Evolutionary conservation across 2,888 invertebrate genomes (phyloP).

Genomic region (Pherbina coryleti): DNA sequence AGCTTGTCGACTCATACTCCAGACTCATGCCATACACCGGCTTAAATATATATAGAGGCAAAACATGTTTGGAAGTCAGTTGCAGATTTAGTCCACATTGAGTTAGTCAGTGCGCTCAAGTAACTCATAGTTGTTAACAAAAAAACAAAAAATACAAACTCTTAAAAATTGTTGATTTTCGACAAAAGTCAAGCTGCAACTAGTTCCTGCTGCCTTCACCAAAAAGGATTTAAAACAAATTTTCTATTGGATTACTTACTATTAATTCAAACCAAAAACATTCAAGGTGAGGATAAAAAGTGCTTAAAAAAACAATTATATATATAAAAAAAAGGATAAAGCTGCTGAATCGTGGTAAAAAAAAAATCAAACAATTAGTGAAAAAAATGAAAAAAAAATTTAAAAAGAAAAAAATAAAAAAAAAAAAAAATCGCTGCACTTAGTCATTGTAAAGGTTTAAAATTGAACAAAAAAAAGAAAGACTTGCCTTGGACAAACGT

Average conservation of each 20-base stretch:
- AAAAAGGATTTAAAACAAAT: neutral
- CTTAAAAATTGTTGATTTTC: neutral
- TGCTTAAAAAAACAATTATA: neutral
- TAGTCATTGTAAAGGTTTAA: neutral
- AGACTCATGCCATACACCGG: slow-evolving; percentile 3
- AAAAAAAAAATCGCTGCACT: neutral
- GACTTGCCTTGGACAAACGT: neutral
- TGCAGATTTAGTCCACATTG: slow-evolving; percentile 62
- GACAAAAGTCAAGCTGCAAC: slow-evolving; percentile 24
- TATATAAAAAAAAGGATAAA: neutral
- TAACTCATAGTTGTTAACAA: slow-evolving; percentile 1
- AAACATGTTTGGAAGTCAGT: slow-evolving; percentile 67
- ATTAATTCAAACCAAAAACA: slow-evolving; percentile 33
- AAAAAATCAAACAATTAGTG: neutral
- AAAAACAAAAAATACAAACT: slow-evolving; percentile 30
- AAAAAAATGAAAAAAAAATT: neutral
- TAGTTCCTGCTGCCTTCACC: slow-evolving; percentile 27
- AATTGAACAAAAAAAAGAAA: neutral
- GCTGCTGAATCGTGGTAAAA: neutral
- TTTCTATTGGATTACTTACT: slow-evolving; percentile 11
- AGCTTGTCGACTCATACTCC: neutral
- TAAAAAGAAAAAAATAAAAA: neutral
- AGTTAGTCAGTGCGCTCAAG: slow-evolving; percentile 48
- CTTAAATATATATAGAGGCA: slow-evolving; percentile 61
- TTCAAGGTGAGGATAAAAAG: slow-evolving; percentile 51